Evolutionary conservation across 1,140 invertebrate species (phyloP), one percentile per base, ranked within the genome.

Genomic region (Drosophila ohnishii): DNA sequence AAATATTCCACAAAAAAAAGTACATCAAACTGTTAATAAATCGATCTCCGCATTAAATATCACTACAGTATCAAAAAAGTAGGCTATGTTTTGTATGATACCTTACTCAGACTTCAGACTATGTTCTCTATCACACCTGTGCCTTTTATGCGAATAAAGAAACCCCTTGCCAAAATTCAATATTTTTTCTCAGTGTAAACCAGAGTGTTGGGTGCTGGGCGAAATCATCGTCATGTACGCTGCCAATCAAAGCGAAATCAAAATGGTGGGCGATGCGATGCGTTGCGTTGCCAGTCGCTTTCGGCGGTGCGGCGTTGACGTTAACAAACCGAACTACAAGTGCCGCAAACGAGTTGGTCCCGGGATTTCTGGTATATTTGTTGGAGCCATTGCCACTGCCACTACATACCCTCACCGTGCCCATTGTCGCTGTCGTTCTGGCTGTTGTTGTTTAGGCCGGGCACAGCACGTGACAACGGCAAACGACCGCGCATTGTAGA

Each of bases 261-360:
- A 80, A 83, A 88, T 87, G 83, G 73, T 65, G 84, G 61, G 75
- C 63, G 71, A 40, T 66, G 40, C 37, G 62, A 25, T 40, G 55
- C 30, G 62, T 22, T 32, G 44, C 22, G 59, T 32, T 35, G 28
- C 35, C 28, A 39, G 22, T 30, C 25, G 32, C 32, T 10, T 37
- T 22, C 32, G 63, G 58, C 28, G 63, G 58, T 69, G 32, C 62
- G 66, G 67, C 67, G 71, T 50, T 83, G 84, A 83, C 79, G 77
- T 88, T 88, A 88, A 89, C 84, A 89, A 88, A 80, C 74, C 80
- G 63, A 78, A 80, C 84, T 87, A 87, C 84, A 78, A 66, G 66
- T 73, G 76, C 80, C 76, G 35, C 81, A 84, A 84, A 84, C 76
- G 80, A 84, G 80, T 84, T 77, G 71, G 67, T 58, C 53, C 45